phyloP scores from a whole-genome alignment of 1,140 invertebrate genomes.

The Thalassaphorura encarpata region DNA sequence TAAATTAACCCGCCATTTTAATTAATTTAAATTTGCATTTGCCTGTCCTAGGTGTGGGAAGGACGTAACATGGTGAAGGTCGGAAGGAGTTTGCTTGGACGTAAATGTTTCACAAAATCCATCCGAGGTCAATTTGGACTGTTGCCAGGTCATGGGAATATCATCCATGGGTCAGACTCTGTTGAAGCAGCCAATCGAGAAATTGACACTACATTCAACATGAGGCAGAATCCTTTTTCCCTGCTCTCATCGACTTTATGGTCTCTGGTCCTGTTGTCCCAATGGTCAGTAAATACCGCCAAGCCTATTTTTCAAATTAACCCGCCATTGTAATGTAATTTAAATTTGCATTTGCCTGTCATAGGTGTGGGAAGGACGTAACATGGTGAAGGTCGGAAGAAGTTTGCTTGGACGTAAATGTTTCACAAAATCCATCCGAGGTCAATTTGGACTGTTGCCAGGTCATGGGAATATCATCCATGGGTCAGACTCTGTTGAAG shows the following conservation, averaged over 20 bases:
- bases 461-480: constrained; percentile 91
- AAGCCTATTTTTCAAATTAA: background rate
- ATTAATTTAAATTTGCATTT: too few species aligned
- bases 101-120: constrained; percentile 91
- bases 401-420: constrained; percentile 93
- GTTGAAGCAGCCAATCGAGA: constrained; percentile 94
- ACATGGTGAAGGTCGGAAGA: constrained; percentile 89
- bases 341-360: background rate
- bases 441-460: constrained; percentile 89
- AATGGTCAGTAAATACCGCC: constrained; percentile 65
- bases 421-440: constrained; percentile 90
- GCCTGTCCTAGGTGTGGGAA: constrained; percentile 71
- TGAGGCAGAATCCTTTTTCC: constrained; percentile 76
- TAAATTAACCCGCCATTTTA: background rate
- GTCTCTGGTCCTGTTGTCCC: constrained; percentile 90
- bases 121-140: constrained; percentile 94
- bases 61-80: constrained; percentile 90
- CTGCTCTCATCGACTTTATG: constrained; percentile 91
- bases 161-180: constrained; percentile 92
- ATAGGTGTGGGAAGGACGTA: constrained; percentile 86
- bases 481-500: constrained; percentile 93
- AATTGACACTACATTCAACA: constrained; percentile 93
- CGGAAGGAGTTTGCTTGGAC: constrained; percentile 87
- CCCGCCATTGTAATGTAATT: too few species aligned
- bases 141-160: constrained; percentile 86